Evolutionary conservation across 2,113 vertebrate species (phyloP).

Genomic region (Platysteira castanea): DNA sequence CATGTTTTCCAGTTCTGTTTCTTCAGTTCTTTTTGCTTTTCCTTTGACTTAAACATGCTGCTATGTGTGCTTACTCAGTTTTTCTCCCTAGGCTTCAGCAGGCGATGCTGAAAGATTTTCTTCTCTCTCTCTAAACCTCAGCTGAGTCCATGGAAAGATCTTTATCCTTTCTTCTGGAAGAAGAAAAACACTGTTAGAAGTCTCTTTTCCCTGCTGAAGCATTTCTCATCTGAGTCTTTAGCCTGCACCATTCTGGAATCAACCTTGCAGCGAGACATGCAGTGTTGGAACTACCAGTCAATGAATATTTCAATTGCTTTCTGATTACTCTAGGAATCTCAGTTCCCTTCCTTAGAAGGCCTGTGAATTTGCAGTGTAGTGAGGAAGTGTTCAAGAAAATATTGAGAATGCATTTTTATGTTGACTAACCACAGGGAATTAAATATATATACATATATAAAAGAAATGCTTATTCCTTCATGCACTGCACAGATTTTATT

Average conservation of each 20-base stretch:
- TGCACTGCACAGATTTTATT: not conserved
- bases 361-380: not conserved
- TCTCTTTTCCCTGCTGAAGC: not conserved
- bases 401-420: not conserved
- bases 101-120: not conserved
- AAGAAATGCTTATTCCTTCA: not conserved
- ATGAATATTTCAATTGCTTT: not conserved
- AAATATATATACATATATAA: not conserved
- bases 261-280: not conserved
- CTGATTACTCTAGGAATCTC: not conserved
- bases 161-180: not conserved
- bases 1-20: not conserved
- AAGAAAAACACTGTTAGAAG: not conserved
- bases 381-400: not conserved
- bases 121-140: not conserved
- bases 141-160: not conserved
- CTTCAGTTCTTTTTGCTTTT: not conserved
- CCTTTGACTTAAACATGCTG: not conserved
- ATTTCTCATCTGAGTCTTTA: not conserved
- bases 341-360: not conserved
- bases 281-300: fast-evolving
- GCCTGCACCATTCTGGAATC: not conserved
- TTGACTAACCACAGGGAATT: not conserved
- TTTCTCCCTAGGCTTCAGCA: not conserved
- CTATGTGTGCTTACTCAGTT: not conserved